Evolutionary conservation across 53 echinoderm and acorn worm species (phyloP).

Genomic region (Actinopyga echinites): DNA sequence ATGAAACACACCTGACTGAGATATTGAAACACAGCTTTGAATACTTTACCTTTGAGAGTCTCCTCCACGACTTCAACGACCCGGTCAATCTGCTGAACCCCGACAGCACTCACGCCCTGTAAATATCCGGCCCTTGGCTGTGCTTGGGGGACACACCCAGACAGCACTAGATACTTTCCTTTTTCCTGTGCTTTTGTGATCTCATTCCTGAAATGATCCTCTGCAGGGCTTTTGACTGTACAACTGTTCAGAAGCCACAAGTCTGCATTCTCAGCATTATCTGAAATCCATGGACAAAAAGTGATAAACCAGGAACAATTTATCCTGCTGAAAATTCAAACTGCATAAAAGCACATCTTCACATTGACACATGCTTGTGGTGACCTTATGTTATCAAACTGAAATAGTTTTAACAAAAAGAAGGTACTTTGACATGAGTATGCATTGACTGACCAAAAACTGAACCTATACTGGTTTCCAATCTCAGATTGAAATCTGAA

Average conservation of each 20-base stretch:
- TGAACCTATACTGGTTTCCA: too few relatives aligned
- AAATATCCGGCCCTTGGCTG: constrained; percentile 90
- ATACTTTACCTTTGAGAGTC: constrained; percentile 86
- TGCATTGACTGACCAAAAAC: too few relatives aligned
- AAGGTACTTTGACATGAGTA: too few relatives aligned
- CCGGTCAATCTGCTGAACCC: constrained; percentile 98
- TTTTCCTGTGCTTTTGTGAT: constrained; percentile 74
- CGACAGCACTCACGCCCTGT: constrained; percentile 89
- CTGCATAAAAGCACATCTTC: too few relatives aligned
- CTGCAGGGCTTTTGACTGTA: constrained; percentile 96
- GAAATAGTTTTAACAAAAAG: too few relatives aligned
- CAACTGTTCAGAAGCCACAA: constrained; percentile 99
- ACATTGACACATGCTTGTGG: too few relatives aligned
- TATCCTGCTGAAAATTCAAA: too few relatives aligned
- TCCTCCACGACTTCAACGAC: constrained; percentile 98
- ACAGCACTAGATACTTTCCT: constrained; percentile 82
- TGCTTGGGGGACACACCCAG: constrained; percentile 99
- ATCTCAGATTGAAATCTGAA: too few relatives aligned
- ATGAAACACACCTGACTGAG: too few relatives aligned
- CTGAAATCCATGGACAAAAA: constrained; percentile 25
- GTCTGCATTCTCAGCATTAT: constrained; percentile 76
- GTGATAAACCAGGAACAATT: neutral
- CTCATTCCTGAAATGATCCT: constrained; percentile 97
- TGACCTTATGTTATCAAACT: too few relatives aligned
- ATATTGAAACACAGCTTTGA: too few relatives aligned